A percentile compares a stretch with the other conserved stretches of the same genome.
phyloP scores from a whole-genome alignment of 92 coral and sea anemone species.

The Meandrina meandrites region DNA sequence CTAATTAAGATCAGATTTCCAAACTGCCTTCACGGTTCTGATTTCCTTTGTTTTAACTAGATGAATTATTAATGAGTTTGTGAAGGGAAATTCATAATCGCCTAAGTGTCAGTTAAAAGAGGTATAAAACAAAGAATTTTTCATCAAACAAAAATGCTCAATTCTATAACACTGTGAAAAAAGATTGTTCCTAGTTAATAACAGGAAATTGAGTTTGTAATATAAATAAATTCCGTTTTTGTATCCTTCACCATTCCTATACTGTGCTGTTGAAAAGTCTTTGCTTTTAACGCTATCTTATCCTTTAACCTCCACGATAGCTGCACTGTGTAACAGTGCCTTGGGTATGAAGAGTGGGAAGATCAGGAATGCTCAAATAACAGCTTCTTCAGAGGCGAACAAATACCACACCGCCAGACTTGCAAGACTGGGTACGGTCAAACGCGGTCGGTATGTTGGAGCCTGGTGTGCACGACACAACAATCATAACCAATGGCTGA shows the following conservation, averaged over 20 bases:
- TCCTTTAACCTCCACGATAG: neutral
- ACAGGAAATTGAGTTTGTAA: too few species aligned
- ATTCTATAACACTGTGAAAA: too few species aligned
- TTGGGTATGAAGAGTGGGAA: conserved; percentile 61
- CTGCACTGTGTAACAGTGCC: conserved; percentile 50
- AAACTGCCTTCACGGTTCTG: too few species aligned
- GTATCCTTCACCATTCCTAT: neutral
- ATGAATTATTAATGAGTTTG: too few species aligned
- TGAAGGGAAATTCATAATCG: too few species aligned
- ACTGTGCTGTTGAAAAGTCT: neutral
- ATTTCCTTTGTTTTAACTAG: too few species aligned
- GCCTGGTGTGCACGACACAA: conserved; percentile 66
- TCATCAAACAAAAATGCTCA: too few species aligned
- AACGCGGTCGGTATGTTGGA: conserved; percentile 50
- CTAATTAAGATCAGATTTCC: too few species aligned
- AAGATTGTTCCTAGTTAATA: too few species aligned
- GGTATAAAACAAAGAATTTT: too few species aligned
- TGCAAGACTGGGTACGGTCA: conserved; percentile 29
- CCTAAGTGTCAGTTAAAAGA: too few species aligned
- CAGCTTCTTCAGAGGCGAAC: conserved; percentile 45
- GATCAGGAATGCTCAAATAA: conserved; percentile 54
- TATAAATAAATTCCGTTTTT: too few species aligned
- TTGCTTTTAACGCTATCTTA: neutral
- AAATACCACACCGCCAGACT: conserved; percentile 35
- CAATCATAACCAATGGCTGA: conserved; percentile 69